Evolutionary conservation across 2,888 invertebrate species (phyloP).

Genomic region (Belgica antarctica): DNA sequence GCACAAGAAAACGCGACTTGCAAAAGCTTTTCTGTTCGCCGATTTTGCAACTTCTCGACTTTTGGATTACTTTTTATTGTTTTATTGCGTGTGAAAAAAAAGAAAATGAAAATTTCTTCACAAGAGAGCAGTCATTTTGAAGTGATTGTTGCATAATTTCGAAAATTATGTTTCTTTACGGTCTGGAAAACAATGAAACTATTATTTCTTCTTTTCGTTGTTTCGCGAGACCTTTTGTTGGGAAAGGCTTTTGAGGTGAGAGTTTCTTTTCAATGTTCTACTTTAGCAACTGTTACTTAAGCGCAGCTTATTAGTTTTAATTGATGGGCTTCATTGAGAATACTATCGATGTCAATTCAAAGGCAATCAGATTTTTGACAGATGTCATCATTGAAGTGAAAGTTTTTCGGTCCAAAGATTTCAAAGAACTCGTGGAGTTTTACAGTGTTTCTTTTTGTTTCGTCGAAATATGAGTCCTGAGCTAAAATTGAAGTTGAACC

Average conservation of each 20-base stretch:
- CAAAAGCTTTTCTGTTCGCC: conserved; percentile 29
- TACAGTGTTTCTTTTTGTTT: too few relatives aligned
- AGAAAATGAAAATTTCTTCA: conserved; percentile 42
- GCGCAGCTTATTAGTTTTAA: background rate
- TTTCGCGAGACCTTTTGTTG: conserved; percentile 37
- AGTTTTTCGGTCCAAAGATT: too few relatives aligned
- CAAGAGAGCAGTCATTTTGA: background rate
- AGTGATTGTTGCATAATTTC: conserved; percentile 36
- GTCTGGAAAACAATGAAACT: conserved; percentile 43
- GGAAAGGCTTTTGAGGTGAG: conserved; percentile 30
- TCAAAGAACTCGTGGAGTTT: too few relatives aligned
- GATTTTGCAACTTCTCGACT: background rate
- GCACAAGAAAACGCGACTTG: conserved; percentile 35
- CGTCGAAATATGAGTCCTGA: background rate
- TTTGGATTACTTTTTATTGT: conserved; percentile 43
- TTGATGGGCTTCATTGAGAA: too few relatives aligned
- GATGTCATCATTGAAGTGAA: too few relatives aligned
- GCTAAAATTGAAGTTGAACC: background rate
- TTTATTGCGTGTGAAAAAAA: conserved; percentile 43
- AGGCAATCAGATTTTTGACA: too few relatives aligned
- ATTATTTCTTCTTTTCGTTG: background rate
- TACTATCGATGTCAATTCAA: too few relatives aligned
- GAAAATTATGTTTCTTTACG: conserved; percentile 42
- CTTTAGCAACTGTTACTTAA: background rate
- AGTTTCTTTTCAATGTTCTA: conserved; percentile 32